Conservation (phyloP, 2,113 vertebrate genomes). For the Raja brachyura region DNA sequence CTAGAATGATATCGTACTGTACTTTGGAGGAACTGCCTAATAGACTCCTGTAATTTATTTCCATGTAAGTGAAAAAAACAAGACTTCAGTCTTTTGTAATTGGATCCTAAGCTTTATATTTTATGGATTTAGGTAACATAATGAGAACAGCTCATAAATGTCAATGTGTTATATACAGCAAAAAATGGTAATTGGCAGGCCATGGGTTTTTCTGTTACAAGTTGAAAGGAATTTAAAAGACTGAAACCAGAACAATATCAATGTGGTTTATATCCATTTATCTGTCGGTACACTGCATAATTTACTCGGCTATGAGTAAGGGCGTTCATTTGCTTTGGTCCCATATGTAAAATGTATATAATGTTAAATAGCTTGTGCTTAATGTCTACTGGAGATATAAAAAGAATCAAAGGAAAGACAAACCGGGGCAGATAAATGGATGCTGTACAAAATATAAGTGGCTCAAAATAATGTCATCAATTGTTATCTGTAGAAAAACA, state of each 20-base stretch:
- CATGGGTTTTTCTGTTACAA: not conserved
- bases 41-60: not conserved
- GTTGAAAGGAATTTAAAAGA: not conserved
- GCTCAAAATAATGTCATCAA: not conserved
- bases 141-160: not conserved
- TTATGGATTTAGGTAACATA: not conserved
- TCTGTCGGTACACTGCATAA: not conserved
- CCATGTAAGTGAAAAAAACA: not conserved
- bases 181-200: not conserved
- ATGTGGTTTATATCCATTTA: not conserved
- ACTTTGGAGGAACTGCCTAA: not conserved
- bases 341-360: too few relatives aligned
- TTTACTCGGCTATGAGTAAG: not conserved
- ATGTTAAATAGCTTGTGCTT: not conserved
- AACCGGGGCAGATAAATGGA: not conserved
- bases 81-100: not conserved
- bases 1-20: not conserved
- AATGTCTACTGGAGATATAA: not conserved
- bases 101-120: not conserved
- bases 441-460: not conserved
- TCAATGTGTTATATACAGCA: not conserved
- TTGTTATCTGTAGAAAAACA: not conserved
- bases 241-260: not conserved
- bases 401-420: not conserved
- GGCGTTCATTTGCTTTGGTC: not conserved